Base-by-base conservation (phyloP, 2,797 vertebrate genomes). In the Tadarida brasiliensis region DNA sequence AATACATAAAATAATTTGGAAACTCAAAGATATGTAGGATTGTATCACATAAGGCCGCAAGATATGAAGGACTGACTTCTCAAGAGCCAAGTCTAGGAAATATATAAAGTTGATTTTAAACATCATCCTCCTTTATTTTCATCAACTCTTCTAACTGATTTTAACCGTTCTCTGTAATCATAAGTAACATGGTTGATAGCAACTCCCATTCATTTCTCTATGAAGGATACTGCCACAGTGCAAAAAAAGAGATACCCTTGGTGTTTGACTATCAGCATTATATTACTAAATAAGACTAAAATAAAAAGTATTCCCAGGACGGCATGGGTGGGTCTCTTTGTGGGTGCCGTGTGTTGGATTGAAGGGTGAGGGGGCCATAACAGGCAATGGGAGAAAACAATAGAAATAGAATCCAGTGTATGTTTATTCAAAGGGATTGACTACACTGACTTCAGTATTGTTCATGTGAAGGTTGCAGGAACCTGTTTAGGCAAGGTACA, bases 41-140 rank as follows among this genome's bases (percentile, higher is more conserved):
- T 94, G 30, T 56, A 65, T 14, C 39, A 57, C n/a, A 11, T 61
- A 51, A 95, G 28, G 15, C 30, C 8, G 2, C 17, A 28, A 87
- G 47, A 90, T 49, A 24, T 9, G 30, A 94, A 17, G 14, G 9
- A 26, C 56, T 35, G 3, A 68, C n/a, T 91, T 92, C 7, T 59
- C n/a, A 68, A 77, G 28, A 63, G 56, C 39, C 35, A 97, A 87
- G 56, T 47, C 7, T 3, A 76, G 16, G 49, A 93, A 81, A 70
- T 14, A 59, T 33, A 54, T n/a, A n/a, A 73, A 92, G n/a, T 15
- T 77, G 30, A 77, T 80, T 92, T 93, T 77, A 73, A 91, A n/a
- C 54, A 82, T 68, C 14, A 57, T 78, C 12, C 3, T 91, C 30
- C 11, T 87, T 7, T 88, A 6, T 51, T 82, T 94, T 51, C 15